These are phyloP conservation scores for Callimorpha dominula DNA, from an alignment of 2,888 invertebrate genomes.

Conservation along the genomic window DNA sequence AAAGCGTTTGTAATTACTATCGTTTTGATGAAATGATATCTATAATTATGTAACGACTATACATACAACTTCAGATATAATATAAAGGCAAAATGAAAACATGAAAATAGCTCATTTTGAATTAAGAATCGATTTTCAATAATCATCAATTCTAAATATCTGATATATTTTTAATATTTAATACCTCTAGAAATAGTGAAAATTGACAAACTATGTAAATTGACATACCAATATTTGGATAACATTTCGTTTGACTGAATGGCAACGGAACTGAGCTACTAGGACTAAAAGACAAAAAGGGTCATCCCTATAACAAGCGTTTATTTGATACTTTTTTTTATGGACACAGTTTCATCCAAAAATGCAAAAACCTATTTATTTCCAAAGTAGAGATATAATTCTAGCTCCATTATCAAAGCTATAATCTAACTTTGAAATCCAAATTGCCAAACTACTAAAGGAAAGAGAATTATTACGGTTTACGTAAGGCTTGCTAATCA, in stretches of 20 bases:
- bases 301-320: not conserved
- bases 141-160: no score
- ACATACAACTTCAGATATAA: no score
- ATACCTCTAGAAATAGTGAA: no score
- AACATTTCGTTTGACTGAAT: no score
- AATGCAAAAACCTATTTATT: not conserved
- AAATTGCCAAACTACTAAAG: slow-evolving; percentile 2
- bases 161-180: no score
- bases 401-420: not conserved
- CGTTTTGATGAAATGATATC: not conserved
- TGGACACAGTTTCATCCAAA: not conserved
- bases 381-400: not conserved
- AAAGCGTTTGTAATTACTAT: not conserved
- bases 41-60: not conserved
- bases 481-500: slow-evolving; percentile 14
- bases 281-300: not conserved
- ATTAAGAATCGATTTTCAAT: not conserved
- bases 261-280: no score
- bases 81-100: not conserved
- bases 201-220: no score
- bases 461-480: slow-evolving; percentile 17
- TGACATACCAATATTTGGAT: no score
- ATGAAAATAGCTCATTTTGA: not conserved
- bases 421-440: slow-evolving; percentile 15
- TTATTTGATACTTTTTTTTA: not conserved